These are phyloP conservation scores for Melinaea marsaeus DNA, from an alignment of 2,888 invertebrate species.

Conservation along the genomic window DNA sequence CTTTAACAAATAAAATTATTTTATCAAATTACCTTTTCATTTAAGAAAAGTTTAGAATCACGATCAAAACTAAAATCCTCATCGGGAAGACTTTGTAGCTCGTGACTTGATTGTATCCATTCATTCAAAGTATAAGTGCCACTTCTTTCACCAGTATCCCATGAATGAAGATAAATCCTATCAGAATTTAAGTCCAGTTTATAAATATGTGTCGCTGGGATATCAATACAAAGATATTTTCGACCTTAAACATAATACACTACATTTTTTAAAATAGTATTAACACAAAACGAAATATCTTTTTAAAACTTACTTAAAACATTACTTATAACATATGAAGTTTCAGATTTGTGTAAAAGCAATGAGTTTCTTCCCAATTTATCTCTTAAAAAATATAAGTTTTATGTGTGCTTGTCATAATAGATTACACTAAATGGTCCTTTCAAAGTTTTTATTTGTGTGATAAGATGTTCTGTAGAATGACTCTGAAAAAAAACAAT, in stretches of 20 bases:
- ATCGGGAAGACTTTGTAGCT: slow-evolving; percentile 56
- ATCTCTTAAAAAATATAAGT: slow-evolving; percentile 91
- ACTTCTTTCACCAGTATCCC: slow-evolving; percentile 43
- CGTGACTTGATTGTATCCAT: slow-evolving; percentile 51
- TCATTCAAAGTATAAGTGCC: slow-evolving; percentile 42
- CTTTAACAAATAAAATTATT: slow-evolving; percentile 32
- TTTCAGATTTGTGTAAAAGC: slow-evolving; percentile 75
- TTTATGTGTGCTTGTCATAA: slow-evolving; percentile 77
- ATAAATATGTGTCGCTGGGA: slow-evolving; percentile 81
- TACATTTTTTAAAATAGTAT: not conserved
- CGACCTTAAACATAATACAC: slow-evolving; percentile 44
- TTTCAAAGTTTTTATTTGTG: slow-evolving; percentile 78
- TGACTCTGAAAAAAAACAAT: slow-evolving; percentile 35
- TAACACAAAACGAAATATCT: not conserved
- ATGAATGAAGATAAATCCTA: slow-evolving; percentile 52
- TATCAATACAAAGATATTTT: slow-evolving; percentile 73
- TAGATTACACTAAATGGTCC: slow-evolving; percentile 93
- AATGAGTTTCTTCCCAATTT: slow-evolving; percentile 91
- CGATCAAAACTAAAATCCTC: slow-evolving; percentile 49
- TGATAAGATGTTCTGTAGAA: slow-evolving; percentile 49
- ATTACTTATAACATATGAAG: slow-evolving; percentile 71
- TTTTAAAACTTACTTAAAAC: slow-evolving; percentile 60
- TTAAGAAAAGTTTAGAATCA: slow-evolving; percentile 35
- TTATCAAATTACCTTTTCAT: slow-evolving; percentile 41
- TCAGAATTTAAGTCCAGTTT: slow-evolving; percentile 61